Evolutionary conservation across 2,797 vertebrate species (phyloP), one percentile per base, ranked within the genome.

Genomic region (Pipistrellus kuhlii): DNA sequence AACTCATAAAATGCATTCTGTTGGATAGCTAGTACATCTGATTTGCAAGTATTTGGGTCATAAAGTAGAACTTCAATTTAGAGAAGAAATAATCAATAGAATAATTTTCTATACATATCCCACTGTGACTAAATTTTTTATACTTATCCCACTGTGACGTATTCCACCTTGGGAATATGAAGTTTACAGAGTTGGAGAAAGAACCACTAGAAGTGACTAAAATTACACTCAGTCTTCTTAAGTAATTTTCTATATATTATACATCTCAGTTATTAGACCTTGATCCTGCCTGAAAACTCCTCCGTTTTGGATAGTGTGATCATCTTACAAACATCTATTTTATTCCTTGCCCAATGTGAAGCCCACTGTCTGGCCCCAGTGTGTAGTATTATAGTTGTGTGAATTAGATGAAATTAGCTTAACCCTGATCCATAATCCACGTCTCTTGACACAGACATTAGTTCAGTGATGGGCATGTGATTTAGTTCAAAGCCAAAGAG

Each of bases 41-140:
- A 88, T 88, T 92, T 95, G 20, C 27, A 92, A 76, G 80, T 93
- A 94, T 94, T 88, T 95, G 27, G 17, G 30, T 90, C 20, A 80
- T 23, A 83, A 95, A 85, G 8, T 82, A 41, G 84, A 92, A 78
- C 62, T 94, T 84, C n/a, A 78, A 48, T 75, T 87, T 95, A 78
- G 30, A 77, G 82, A 93, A 94, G 35, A 85, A 71, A 69, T 5
- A 76, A 55, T 86, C 14, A 8, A 46, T 32, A 30, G 53, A 71
- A 41, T 85, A 84, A 53, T 84, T 53, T 81, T 88, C 38, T 46
- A 32, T 55, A 20, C 6, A 30, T 8, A n/a, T 55, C 46, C 66
- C n/a, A 25, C 32, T 27, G 15, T 11, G 38, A 41, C 38, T 41
- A 38, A 84, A 53, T 84, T 53, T 81, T 88, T n/a, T 46, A 30